These are phyloP conservation scores for Craseonycteris thonglongyai DNA, from an alignment of 2,113 vertebrate species.

Conservation along the genomic window DNA sequence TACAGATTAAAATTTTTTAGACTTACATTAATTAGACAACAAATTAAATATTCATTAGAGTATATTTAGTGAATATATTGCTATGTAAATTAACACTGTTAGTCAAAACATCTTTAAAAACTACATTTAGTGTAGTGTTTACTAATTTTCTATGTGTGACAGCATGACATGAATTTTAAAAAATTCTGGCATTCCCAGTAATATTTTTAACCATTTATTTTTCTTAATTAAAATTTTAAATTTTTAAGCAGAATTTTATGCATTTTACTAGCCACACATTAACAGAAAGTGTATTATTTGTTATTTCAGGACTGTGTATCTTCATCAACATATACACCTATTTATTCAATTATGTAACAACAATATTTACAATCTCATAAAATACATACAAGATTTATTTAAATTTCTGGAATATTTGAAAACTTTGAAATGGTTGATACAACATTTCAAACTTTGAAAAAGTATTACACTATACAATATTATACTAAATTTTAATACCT, in stretches of 20 bases:
- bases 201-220: neutral
- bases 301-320: neutral
- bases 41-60: neutral
- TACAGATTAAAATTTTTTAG: neutral
- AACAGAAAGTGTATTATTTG: neutral
- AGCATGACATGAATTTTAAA: neutral
- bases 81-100: neutral
- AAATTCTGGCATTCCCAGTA: neutral
- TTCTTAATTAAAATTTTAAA: neutral
- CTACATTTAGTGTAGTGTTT: neutral
- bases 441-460: neutral
- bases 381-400: neutral
- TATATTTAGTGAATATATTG: neutral
- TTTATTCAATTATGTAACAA: neutral
- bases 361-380: neutral
- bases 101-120: no score
- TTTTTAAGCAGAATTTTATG: neutral
- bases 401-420: neutral
- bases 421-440: neutral
- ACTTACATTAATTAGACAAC: neutral
- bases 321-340: neutral
- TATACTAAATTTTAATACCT: neutral
- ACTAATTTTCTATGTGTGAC: neutral
- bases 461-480: neutral
- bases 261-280: neutral